Evolutionary conservation across 2,888 invertebrate species (phyloP), one percentile per base, ranked within the genome.

Genomic region (Tortricodes alternella): DNA sequence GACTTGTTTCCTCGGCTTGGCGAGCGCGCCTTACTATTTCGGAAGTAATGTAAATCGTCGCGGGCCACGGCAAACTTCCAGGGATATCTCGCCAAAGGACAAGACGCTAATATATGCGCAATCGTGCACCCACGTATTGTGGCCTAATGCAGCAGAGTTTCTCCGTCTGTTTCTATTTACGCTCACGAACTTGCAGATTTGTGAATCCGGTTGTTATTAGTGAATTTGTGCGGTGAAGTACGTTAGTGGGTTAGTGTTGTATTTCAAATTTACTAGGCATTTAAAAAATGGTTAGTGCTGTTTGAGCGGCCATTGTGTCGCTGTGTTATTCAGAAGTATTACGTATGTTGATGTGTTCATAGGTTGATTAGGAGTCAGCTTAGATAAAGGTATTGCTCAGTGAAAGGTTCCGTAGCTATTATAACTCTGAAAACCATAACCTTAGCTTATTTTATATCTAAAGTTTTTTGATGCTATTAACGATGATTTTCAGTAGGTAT

Each of bases 71-170:
- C 80, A 68, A 88, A 89, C 79, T 89, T 87, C 73, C 73, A 73
- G 76, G 83, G 85, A 87, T 83, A 86, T 83, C 86, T 85, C 75
- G 80, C 85, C 80, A 83, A 85, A 86, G 89, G 89, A 89, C 89
- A 85, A 87, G 87, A 88, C 85, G 87, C 77, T 89, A 89, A 89
- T 89, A 81, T 89, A 89, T 89, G 85, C 82, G 76, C 83, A 83
- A 85, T 85, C 80, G 83, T 79, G 84, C 80, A 80, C 78, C 74
- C 77, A 80, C 83, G 84, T 85, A 85, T 89, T 88, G 86, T 85
- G 79, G 79, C 77, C 80, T 85, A 85, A 85, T 86, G 85, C 78
- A 71, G 65, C 66, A 77, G 85, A 82, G 37, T 50, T 85, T 86
- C 76, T 81, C 80, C 78, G 73, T 67, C 74, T 76, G 76, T 76